A percentile compares a stretch with the other conserved stretches of the same genome.
These are phyloP conservation scores for Typhlichthys subterraneus DNA, from an alignment of 2,797 vertebrate genomes.

Conservation along the genomic window DNA sequence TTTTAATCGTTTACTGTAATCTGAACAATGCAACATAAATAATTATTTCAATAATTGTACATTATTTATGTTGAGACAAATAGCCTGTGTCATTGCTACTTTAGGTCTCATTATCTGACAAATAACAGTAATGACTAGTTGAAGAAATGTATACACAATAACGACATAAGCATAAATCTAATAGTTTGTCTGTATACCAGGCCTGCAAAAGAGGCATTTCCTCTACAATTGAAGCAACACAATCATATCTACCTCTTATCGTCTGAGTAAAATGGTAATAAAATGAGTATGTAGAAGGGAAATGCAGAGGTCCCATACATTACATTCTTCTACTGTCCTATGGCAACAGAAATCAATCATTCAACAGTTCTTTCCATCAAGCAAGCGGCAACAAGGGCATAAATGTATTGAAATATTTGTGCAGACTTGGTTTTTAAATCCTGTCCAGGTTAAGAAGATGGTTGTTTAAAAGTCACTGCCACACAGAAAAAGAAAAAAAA, in stretches of 20 bases:
- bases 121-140: slow-evolving; percentile 29
- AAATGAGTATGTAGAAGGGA: slow-evolving; percentile 30
- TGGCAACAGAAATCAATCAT: slow-evolving; percentile 53
- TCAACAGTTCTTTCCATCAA: slow-evolving; percentile 43
- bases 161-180: slow-evolving; percentile 14
- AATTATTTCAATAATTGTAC: slow-evolving; percentile 12
- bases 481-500: slow-evolving; percentile 48
- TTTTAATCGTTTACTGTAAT: slow-evolving; percentile 18
- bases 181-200: slow-evolving; percentile 2
- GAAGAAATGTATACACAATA: slow-evolving; percentile 35
- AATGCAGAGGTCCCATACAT: slow-evolving; percentile 46
- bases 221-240: not conserved
- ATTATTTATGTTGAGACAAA: slow-evolving; percentile 55
- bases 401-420: slow-evolving; percentile 38
- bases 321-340: slow-evolving; percentile 59
- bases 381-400: slow-evolving; percentile 32
- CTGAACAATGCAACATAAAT: slow-evolving; percentile 34
- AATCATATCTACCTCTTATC: slow-evolving; percentile 2
- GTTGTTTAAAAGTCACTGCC: slow-evolving; percentile 40
- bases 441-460: slow-evolving; percentile 46
- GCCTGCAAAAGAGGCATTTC: not conserved
- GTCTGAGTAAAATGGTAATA: slow-evolving; percentile 5
- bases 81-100: slow-evolving; percentile 25
- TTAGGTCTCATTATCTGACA: slow-evolving; percentile 36
- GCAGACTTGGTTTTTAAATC: slow-evolving; percentile 24